Evolutionary conservation across 2,888 invertebrate species (phyloP), one percentile per base, ranked within the genome.

Genomic region (Portevinia maculata): DNA sequence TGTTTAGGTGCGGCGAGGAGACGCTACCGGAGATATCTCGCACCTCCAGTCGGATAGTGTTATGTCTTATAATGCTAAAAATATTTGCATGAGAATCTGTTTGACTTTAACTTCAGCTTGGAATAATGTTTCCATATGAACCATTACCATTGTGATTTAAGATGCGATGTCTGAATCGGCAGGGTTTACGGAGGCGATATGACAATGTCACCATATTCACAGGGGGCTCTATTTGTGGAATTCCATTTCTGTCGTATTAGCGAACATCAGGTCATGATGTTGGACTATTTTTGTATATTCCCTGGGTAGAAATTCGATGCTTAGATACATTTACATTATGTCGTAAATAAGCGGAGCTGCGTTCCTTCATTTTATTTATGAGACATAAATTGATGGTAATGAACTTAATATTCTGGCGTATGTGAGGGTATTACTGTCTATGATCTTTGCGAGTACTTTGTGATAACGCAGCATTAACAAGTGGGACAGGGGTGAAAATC

Each of bases 311-410:
- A 46, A 34, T 60, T 28, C 46, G 11, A 19, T n/a, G 13, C 7
- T 4, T 11, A 32, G 46, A 46, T 46, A 60, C 13, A 46, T 21
- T 60, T 17, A 46, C 6, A n/a, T n/a, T n/a, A 1, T 21, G 28
- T 44, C 32, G 15, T 21, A 28, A 1, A 13, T 32, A 48, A 7
- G 15, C 28, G 11, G 28, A 34, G 21, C 11, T 24, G 50, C 34
- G 24, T 60, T 71, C 24, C 8, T 52, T 52, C 3, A 21, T 41
- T 39, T 52, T 52, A 52, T 53, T 79, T 79, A 79, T 74, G 69
- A 44, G 57, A 55, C 62, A 79, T 79, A 64, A 74, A 74, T 74
- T 74, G 74, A 74, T 50, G 62, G 8, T 69, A 62, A 74, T 69
- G 67, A 67, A 44, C 74, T 69, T 74, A 74, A 74, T 79, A 73